phyloP scores from a whole-genome alignment of 2,113 vertebrate species.

The Cynopterus brachyotis region DNA sequence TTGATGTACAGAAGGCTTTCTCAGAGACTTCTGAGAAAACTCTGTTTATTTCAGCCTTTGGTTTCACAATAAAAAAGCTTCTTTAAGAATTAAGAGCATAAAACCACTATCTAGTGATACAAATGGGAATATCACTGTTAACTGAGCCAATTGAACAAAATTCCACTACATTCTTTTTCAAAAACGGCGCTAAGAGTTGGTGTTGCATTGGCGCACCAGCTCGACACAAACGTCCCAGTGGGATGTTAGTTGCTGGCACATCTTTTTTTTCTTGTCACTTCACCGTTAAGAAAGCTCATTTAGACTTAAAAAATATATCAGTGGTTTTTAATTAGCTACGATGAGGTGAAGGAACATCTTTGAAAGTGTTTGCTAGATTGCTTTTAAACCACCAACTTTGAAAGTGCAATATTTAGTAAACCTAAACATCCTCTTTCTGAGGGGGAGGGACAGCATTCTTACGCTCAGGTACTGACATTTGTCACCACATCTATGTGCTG shows the following conservation, averaged over 20 bases:
- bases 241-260: not conserved
- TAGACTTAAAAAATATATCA: not conserved
- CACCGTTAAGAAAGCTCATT: not conserved
- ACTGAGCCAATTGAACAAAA: not conserved
- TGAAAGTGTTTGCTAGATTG: not conserved
- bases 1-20: not conserved
- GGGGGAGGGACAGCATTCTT: not conserved
- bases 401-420: not conserved
- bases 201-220: not conserved
- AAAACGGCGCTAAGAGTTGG: accelerated
- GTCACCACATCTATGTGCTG: not conserved
- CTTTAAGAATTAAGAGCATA: not conserved
- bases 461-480: accelerated
- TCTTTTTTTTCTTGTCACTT: not conserved
- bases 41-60: not conserved
- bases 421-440: not conserved
- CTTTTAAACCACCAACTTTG: not conserved
- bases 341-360: not conserved
- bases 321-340: not conserved
- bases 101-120: not conserved
- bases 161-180: not conserved
- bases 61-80: not conserved
- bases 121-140: not conserved
- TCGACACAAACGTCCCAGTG: accelerated
- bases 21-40: not conserved